phyloP scores from a whole-genome alignment of 1,140 invertebrate genomes.

The Orius insidiosus region DNA sequence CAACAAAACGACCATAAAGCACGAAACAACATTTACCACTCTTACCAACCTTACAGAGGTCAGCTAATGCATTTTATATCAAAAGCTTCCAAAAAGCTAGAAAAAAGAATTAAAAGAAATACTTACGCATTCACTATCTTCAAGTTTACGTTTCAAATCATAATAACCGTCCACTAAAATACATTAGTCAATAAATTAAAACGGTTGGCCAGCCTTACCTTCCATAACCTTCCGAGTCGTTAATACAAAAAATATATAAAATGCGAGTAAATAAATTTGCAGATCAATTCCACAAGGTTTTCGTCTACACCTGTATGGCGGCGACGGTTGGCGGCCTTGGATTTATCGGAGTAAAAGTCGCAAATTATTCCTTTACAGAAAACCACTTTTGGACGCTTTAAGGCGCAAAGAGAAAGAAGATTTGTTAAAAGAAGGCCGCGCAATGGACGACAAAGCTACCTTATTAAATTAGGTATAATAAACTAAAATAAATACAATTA shows the following conservation, averaged over 20 bases:
- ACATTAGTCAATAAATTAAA: not conserved
- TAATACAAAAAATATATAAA: not conserved
- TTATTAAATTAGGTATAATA: no score
- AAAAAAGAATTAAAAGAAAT: no score
- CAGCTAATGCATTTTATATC: no score
- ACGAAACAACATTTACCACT: no score
- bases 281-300: constrained; percentile 22
- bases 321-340: constrained; percentile 6
- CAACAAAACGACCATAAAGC: no score
- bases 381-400: constrained; percentile 16
- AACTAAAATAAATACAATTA: no score
- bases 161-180: constrained; percentile 1
- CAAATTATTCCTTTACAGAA: constrained; percentile 20
- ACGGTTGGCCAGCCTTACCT: not conserved
- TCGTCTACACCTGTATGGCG: constrained; percentile 20
- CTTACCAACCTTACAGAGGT: no score
- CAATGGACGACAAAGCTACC: not conserved
- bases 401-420: constrained; percentile 16
- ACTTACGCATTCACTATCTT: not conserved
- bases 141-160: not conserved
- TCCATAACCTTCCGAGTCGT: not conserved
- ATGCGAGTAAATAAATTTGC: constrained; percentile 7
- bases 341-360: constrained; percentile 10
- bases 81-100: no score
- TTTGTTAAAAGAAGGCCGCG: constrained; percentile 22